Percentiles rank a stretch among this genome's conserved stretches.
phyloP scores from a whole-genome alignment of 2,113 vertebrate species.

The Okapia johnstoni region DNA sequence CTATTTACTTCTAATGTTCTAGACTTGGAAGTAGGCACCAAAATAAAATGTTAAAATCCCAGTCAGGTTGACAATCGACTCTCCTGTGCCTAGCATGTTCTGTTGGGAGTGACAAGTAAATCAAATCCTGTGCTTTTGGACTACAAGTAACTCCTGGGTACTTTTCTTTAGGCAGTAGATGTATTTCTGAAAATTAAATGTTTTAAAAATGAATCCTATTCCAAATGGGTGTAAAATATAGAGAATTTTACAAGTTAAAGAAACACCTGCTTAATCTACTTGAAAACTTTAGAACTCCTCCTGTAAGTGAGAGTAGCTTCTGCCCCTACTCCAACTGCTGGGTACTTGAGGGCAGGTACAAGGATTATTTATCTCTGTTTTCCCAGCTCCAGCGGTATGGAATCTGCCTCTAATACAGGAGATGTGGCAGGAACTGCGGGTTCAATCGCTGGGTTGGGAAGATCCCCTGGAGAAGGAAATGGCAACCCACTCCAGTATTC shows the following conservation, averaged over 20 bases:
- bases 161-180: neutral
- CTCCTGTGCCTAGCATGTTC: neutral
- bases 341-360: neutral
- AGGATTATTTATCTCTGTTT: neutral
- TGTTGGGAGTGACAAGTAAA: neutral
- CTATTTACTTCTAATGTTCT: neutral
- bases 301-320: neutral
- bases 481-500: neutral
- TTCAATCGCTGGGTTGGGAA: neutral
- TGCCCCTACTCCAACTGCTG: fast-evolving
- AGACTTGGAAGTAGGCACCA: neutral
- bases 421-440: neutral
- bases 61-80: neutral
- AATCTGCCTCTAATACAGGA: neutral
- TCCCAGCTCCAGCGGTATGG: neutral
- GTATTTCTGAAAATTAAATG: neutral
- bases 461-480: neutral
- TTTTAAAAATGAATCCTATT: neutral
- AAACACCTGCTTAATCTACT: neutral
- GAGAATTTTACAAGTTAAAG: neutral
- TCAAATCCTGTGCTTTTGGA: neutral
- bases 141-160: neutral
- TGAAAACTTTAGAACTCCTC: neutral
- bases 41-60: neutral
- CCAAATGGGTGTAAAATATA: neutral